These are phyloP conservation scores for Masticophis lateralis DNA, from an alignment of 2,797 vertebrate species.

Conservation along the genomic window DNA sequence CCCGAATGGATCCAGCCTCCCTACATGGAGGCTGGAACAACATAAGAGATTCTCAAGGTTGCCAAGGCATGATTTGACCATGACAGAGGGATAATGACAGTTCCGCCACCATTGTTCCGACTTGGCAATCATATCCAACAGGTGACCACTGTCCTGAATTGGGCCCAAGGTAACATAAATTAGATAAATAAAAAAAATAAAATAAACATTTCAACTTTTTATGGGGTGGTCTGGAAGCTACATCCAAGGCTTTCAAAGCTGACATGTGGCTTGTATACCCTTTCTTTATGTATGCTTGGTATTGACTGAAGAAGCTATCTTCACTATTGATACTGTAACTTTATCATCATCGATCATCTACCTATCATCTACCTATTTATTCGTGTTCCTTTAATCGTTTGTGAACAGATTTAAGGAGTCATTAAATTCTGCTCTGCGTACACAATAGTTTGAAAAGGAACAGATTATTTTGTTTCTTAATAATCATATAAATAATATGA, in stretches of 20 bases:
- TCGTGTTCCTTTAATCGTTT: background rate
- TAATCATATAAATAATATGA: constrained; percentile 4
- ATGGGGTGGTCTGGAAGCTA: background rate
- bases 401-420: constrained; percentile 5
- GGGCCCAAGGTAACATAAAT: background rate
- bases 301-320: background rate
- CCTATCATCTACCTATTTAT: background rate
- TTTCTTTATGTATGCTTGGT: background rate
- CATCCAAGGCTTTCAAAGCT: background rate
- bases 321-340: background rate
- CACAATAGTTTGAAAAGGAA: constrained; percentile 5
- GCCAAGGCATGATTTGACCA: background rate
- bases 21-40: background rate
- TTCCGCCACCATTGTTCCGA: background rate
- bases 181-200: background rate
- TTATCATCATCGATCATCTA: background rate
- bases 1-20: background rate
- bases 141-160: background rate
- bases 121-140: background rate
- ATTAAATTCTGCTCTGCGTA: constrained; percentile 13
- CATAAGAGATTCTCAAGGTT: background rate
- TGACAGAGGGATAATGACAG: background rate
- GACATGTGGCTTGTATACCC: background rate
- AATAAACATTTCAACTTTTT: background rate
- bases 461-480: constrained; percentile 6